These are phyloP conservation scores for Sylvia atricapilla DNA, from an alignment of 2,113 vertebrate species.

Conservation along the genomic window DNA sequence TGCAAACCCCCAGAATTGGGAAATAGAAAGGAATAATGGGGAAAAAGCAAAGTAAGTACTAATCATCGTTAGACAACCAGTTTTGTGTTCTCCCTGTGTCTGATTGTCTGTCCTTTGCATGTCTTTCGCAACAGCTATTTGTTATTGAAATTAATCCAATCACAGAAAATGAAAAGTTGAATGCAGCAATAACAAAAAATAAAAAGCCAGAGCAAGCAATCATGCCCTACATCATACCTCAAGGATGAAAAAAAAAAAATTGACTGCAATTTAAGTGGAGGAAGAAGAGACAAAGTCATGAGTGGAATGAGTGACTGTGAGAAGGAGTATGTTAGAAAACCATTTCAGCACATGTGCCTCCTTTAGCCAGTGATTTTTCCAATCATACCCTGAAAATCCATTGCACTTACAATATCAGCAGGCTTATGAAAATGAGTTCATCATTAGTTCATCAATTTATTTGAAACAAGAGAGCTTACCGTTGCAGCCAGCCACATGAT, in stretches of 20 bases:
- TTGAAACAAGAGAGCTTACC: conserved; percentile 69
- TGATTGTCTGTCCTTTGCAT: background rate
- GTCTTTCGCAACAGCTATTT: background rate
- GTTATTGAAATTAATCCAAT: background rate
- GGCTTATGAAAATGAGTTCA: background rate
- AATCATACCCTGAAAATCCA: background rate
- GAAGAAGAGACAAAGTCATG: background rate
- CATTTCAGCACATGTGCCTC: background rate
- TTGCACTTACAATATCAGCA: background rate
- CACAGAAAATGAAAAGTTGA: background rate
- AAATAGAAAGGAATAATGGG: background rate
- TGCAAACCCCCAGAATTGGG: background rate
- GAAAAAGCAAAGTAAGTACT: background rate
- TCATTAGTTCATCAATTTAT: background rate
- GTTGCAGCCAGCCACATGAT: conserved; percentile 94
- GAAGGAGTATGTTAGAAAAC: background rate
- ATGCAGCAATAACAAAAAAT: background rate
- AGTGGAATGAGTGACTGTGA: background rate
- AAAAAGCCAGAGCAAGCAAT: background rate
- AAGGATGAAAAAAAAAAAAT: background rate
- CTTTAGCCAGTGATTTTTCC: background rate
- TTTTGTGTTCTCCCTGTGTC: background rate
- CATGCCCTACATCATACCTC: background rate
- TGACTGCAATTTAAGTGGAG: background rate
- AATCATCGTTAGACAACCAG: background rate